Evolutionary conservation across 2,888 invertebrate species (phyloP).

Genomic region (Epinotia demarniana): DNA sequence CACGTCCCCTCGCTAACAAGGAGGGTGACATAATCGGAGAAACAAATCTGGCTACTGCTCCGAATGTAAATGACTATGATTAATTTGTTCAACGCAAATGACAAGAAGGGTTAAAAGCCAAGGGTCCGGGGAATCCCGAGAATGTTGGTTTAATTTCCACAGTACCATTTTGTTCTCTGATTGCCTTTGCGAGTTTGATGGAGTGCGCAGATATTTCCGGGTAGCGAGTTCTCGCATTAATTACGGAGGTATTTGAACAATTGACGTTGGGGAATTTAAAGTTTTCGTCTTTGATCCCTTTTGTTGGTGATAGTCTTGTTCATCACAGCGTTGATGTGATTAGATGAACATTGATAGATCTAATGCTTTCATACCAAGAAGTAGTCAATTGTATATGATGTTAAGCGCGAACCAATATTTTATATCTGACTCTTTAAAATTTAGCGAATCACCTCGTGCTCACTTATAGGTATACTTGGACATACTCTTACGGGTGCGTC

Average conservation of each 20-base stretch:
- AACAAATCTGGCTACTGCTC: constrained; percentile 83
- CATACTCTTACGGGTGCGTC: too few species aligned
- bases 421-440: not conserved
- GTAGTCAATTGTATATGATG: not conserved
- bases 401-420: not conserved
- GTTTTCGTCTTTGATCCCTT: constrained; percentile 66
- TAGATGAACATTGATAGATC: constrained; percentile 18
- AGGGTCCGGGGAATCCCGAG: constrained; percentile 71
- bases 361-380: not conserved
- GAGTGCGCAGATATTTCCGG: constrained; percentile 81
- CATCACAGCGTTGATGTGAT: constrained; percentile 31
- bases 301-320: constrained; percentile 47
- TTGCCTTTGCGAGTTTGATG: constrained; percentile 83
- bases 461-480: too few species aligned
- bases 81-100: constrained; percentile 83
- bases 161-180: constrained; percentile 74
- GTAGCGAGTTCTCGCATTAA: constrained; percentile 74
- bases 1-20: constrained; percentile 76
- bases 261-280: constrained; percentile 61
- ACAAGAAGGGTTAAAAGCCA: constrained; percentile 83
- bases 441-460: too few species aligned
- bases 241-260: constrained; percentile 60
- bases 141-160: constrained; percentile 78
- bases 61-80: constrained; percentile 85
- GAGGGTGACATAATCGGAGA: constrained; percentile 83